Percentiles rank a stretch among this genome's conserved stretches.
phyloP scores from a whole-genome alignment of 2,797 vertebrate species.

The Meriones psammophilus region DNA sequence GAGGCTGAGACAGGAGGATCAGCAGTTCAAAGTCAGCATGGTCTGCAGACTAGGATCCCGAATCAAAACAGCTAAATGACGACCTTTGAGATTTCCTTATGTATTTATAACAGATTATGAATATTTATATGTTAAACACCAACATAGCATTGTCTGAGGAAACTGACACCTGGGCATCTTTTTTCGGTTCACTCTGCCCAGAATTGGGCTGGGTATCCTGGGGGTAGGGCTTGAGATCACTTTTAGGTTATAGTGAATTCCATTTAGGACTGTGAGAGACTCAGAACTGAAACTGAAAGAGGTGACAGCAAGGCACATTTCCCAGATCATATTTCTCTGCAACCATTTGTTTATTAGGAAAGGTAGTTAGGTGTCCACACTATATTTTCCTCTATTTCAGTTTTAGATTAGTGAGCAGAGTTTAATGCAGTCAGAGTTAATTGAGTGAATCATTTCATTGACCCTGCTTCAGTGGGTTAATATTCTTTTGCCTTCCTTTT shows the following conservation, averaged over 20 bases:
- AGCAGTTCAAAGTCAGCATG: not conserved
- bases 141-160: constrained; percentile 1
- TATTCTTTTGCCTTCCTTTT: constrained; percentile 7
- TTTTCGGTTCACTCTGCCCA: not conserved
- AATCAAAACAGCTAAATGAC: not conserved
- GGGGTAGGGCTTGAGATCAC: not conserved
- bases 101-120: constrained; percentile 13
- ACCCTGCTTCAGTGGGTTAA: not conserved
- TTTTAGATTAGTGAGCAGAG: constrained; percentile 7
- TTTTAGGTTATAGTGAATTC: not conserved
- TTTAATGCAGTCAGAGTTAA: not conserved
- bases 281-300: not conserved
- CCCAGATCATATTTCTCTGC: not conserved
- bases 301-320: not conserved
- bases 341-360: not conserved
- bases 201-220: not conserved
- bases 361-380: not conserved
- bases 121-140: not conserved
- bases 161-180: not conserved
- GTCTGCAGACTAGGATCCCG: not conserved
- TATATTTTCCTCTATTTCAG: constrained; percentile 24
- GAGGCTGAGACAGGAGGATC: not conserved
- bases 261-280: not conserved
- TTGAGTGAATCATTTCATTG: not conserved
- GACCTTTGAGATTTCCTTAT: constrained; percentile 41